These are phyloP conservation scores for Eupleurogrammus muticus DNA, from an alignment of 2,797 vertebrate species.

Conservation along the genomic window DNA sequence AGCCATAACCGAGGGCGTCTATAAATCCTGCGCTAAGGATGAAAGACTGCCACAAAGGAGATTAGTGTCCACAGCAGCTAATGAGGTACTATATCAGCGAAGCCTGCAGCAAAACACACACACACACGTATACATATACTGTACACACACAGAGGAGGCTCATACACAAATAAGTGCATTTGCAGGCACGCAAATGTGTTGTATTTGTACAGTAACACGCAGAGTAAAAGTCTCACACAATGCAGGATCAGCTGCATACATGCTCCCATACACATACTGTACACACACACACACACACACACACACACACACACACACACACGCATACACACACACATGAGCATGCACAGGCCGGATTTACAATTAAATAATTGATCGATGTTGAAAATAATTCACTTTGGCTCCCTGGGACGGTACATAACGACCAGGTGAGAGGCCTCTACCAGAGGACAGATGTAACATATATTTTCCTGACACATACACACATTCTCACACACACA, in stretches of 20 bases:
- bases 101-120: conserved; percentile 58
- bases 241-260: conserved; percentile 25
- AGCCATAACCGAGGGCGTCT: conserved; percentile 85
- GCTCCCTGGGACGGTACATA: conserved; percentile 38
- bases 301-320: conserved; percentile 7
- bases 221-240: conserved; percentile 22
- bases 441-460: conserved; percentile 26
- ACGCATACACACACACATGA: conserved; percentile 4
- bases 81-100: conserved; percentile 81
- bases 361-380: conserved; percentile 66
- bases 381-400: conserved; percentile 69
- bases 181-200: conserved; percentile 17
- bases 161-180: conserved; percentile 55
- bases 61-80: conserved; percentile 86
- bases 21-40: conserved; percentile 90
- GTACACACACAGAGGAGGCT: conserved; percentile 30
- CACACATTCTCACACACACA: conserved; percentile 28
- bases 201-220: conserved; percentile 31
- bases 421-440: conserved; percentile 3
- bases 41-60: conserved; percentile 87
- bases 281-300: conserved; percentile 7
- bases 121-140: conserved; percentile 43
- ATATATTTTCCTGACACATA: conserved; percentile 39
- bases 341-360: conserved; percentile 48
- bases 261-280: conserved; percentile 36